phyloP scores from a whole-genome alignment of 2,888 invertebrate species.

The Idaea straminata region DNA sequence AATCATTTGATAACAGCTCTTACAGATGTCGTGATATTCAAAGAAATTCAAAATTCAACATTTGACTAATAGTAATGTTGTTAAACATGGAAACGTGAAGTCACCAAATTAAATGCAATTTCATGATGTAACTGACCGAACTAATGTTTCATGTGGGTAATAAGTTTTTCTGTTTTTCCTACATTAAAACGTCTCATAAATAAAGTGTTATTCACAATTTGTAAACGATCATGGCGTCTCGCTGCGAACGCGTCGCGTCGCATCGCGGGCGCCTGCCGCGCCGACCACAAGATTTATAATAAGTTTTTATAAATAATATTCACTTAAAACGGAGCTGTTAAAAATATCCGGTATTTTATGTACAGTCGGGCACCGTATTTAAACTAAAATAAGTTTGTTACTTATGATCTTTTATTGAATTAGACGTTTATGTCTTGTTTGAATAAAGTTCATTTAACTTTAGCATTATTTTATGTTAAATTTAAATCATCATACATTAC shows the following conservation, averaged over 20 bases:
- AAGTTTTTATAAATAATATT: conserved; percentile 29
- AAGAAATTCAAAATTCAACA: conserved; percentile 34
- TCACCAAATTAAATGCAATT: neutral
- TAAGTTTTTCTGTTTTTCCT: conserved; percentile 9
- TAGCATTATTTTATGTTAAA: conserved; percentile 23
- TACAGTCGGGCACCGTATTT: neutral
- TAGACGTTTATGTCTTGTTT: neutral
- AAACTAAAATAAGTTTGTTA: neutral
- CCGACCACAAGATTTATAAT: conserved; percentile 42
- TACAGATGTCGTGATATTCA: conserved; percentile 42
- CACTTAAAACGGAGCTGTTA: conserved; percentile 21
- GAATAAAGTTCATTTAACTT: conserved; percentile 14
- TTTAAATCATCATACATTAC: neutral
- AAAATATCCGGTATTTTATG: conserved; percentile 23
- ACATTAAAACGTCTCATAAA: conserved; percentile 22
- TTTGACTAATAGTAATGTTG: conserved; percentile 36
- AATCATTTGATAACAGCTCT: conserved; percentile 40
- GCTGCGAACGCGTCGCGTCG: conserved; percentile 14
- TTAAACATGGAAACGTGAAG: conserved; percentile 6
- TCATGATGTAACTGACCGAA: neutral
- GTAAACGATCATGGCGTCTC: conserved; percentile 27
- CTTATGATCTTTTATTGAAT: conserved; percentile 1
- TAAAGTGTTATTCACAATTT: conserved; percentile 31
- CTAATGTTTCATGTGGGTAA: conserved; percentile 27
- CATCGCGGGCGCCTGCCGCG: conserved; percentile 26